Evolutionary conservation across 30 jellyfish, hydroid and myxozoan species (phyloP).

Genomic region (Hydractinia symbiolongicarpus): DNA sequence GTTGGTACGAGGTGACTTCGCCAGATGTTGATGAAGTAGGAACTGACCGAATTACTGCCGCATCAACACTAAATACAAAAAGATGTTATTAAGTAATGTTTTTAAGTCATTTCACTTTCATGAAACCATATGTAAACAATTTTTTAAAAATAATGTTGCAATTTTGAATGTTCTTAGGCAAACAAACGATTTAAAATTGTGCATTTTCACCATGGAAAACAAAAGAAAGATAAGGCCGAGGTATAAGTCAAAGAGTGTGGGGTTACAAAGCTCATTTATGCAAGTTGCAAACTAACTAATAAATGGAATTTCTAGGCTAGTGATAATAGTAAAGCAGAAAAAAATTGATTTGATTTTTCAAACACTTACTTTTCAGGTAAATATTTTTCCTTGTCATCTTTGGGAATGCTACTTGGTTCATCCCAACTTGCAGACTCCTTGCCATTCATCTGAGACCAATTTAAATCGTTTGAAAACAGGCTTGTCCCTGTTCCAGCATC

Average conservation of each 20-base stretch:
- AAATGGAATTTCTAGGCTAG: too few relatives aligned
- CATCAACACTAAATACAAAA: constrained; percentile 50
- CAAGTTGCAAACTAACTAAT: too few relatives aligned
- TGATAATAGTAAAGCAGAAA: neutral
- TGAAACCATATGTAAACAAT: neutral
- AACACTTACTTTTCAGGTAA: constrained; percentile 21
- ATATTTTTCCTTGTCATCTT: constrained; percentile 19
- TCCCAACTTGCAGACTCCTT: constrained; percentile 7
- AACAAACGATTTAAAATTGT: too few relatives aligned
- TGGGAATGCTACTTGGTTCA: neutral
- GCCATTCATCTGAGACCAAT: constrained; percentile 29
- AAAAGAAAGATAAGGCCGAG: too few relatives aligned
- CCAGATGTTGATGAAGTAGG: constrained; percentile 59
- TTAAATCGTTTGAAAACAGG: constrained; percentile 8
- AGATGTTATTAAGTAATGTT: neutral
- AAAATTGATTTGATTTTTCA: neutral
- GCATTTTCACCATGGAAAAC: too few relatives aligned
- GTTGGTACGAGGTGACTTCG: constrained; percentile 50
- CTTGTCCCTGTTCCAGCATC: neutral
- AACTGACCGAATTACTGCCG: constrained; percentile 71
- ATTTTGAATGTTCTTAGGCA: too few relatives aligned
- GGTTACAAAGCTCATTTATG: too few relatives aligned
- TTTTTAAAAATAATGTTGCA: too few relatives aligned
- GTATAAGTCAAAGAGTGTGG: too few relatives aligned
- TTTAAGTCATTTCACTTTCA: neutral